Percentiles rank a stretch among this genome's conserved stretches.
phyloP scores from a whole-genome alignment of 2,888 invertebrate genomes.

The Criorhina ranunculi region DNA sequence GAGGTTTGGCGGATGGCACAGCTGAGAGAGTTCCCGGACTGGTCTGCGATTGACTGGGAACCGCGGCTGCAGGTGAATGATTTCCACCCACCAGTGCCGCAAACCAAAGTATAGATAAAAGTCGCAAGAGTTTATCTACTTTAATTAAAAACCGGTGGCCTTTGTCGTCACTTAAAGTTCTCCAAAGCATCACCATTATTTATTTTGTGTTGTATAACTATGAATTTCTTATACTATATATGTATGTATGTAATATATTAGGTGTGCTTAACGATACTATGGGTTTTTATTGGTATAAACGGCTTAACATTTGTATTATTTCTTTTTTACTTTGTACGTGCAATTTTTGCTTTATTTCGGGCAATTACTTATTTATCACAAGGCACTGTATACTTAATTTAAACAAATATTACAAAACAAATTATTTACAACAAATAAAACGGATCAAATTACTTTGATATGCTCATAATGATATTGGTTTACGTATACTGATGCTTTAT shows the following conservation, averaged over 20 bases:
- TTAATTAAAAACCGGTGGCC: slow-evolving; percentile 26
- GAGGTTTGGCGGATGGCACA: slow-evolving; percentile 65
- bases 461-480: slow-evolving; percentile 48
- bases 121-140: slow-evolving; percentile 38
- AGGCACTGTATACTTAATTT: slow-evolving; percentile 66
- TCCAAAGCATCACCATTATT: slow-evolving; percentile 56
- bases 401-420: slow-evolving; percentile 37
- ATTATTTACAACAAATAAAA: slow-evolving; percentile 35
- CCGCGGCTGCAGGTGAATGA: slow-evolving; percentile 40
- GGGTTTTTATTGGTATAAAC: slow-evolving; percentile 18
- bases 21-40: slow-evolving; percentile 26
- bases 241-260: not conserved
- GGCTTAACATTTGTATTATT: slow-evolving; percentile 33
- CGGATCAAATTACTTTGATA: slow-evolving; percentile 29
- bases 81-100: slow-evolving; percentile 54
- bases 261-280: slow-evolving; percentile 14
- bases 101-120: slow-evolving; percentile 44
- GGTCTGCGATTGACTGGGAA: slow-evolving; percentile 39
- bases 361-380: slow-evolving; percentile 48
- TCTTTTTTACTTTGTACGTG: slow-evolving; percentile 32
- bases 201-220: slow-evolving; percentile 35
- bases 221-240: slow-evolving; percentile 37
- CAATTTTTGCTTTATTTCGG: slow-evolving; percentile 45
- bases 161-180: slow-evolving; percentile 41
- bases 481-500: slow-evolving; percentile 8